Evolutionary conservation across 2,113 vertebrate genomes (phyloP).

Genomic region (Boulengeromyrus knoepffleri): DNA sequence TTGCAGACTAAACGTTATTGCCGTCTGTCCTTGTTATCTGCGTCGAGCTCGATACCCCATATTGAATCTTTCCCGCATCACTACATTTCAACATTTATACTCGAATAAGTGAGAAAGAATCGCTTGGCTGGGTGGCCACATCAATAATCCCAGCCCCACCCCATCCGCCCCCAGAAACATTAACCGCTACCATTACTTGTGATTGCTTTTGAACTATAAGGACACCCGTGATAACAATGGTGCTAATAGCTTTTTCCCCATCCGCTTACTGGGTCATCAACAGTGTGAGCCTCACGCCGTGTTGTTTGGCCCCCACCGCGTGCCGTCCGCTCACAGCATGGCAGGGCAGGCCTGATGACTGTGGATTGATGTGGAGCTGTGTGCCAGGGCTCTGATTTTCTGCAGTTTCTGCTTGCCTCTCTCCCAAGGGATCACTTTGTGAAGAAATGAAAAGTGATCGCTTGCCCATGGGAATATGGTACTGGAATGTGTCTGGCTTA

Average conservation of each 20-base stretch:
- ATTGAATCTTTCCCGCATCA: background rate
- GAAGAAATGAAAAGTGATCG: background rate
- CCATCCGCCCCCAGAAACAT: background rate
- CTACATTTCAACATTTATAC: conserved; percentile 1
- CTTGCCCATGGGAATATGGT: background rate
- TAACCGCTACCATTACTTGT: background rate
- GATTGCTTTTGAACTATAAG: background rate
- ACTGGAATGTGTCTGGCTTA: background rate
- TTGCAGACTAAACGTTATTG: conserved; percentile 1
- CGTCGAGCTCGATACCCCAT: background rate
- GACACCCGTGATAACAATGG: background rate
- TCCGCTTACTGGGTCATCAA: background rate
- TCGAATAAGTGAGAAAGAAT: background rate
- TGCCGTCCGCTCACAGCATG: background rate
- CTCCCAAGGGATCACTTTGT: background rate
- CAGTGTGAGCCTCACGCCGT: background rate
- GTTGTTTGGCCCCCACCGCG: background rate
- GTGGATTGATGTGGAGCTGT: background rate
- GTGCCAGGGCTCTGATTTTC: background rate
- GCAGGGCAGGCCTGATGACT: background rate
- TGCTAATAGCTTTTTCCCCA: background rate
- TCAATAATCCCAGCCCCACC: background rate
- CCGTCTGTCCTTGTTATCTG: background rate
- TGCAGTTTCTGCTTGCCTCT: background rate
- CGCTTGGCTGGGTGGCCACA: background rate